Base-by-base conservation (phyloP, 2,888 invertebrate species). In the Tetropium fuscum region DNA sequence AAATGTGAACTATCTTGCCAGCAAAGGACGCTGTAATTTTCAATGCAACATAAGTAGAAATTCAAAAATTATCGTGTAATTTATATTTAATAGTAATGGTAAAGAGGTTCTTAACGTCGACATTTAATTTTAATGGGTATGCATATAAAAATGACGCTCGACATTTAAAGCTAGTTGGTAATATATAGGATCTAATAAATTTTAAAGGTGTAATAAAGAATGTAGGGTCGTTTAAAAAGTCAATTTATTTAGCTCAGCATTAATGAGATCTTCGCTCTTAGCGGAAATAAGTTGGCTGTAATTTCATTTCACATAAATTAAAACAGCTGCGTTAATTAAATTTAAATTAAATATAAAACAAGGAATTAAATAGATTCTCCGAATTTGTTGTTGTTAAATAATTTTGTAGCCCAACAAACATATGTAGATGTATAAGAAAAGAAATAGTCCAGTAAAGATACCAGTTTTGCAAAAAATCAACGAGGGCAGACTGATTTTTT, bases 201-300 rank as follows among this genome's bases (percentile, higher is more conserved):
- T 62, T 55, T 57, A 67, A 44, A 64, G 67, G 67, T 63, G 64
- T 47, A 57, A 67, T 64, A 63, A 67, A 63, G 60, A 67, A 64
- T 63, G 57, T 51, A 36, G 58, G 56, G 60, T 55, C 58, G 57
- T 63, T 64, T 67, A 60, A 67, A 63, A 63, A 60, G 60, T 63
- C 67, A 56, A 67, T 67, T 67, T 67, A 63, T 67, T 63, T 54
- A 63, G 63, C 54, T 53, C 56, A 34, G 44, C 58, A 60, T 66
- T 60, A 66, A 66, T 64, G 66, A 62, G 62, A 56, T 61, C 55
- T 60, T 58, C 55, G 62, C 60, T 55, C 51, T 56, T 59, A 40
- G 53, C 58, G 49, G 32, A 55, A 58, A 60, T 60, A 43, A 57
- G 48, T 54, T 54, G 43, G 47, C 51, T 47, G 53, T 51, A 60